These are phyloP conservation scores for Leptura quadrifasciata DNA, from an alignment of 2,888 invertebrate genomes.

Conservation along the genomic window DNA sequence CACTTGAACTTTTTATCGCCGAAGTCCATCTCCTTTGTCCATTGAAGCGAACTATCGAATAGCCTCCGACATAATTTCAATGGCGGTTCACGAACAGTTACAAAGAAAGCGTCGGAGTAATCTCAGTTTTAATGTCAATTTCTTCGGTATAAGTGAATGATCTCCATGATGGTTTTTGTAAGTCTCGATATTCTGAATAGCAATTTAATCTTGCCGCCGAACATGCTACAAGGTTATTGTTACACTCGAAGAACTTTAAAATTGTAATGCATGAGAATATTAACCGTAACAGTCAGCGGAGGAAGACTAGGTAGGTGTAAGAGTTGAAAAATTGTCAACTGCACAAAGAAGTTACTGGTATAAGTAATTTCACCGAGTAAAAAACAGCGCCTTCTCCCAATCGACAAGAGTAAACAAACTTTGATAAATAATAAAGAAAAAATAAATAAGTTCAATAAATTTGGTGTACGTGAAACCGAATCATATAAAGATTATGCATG, in stretches of 20 bases:
- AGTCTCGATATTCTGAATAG: neutral
- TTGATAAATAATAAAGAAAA: no score
- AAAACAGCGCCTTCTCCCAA: no score
- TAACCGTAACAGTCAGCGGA: neutral
- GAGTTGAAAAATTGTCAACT: no score
- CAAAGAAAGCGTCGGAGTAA: conserved; percentile 1
- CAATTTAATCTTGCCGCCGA: neutral
- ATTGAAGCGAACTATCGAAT: neutral
- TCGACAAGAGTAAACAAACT: no score
- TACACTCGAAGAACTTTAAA: conserved; percentile 9
- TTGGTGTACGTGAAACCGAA: no score
- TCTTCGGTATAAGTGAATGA: neutral
- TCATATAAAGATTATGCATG: no score
- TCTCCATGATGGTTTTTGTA: neutral
- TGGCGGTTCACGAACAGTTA: neutral
- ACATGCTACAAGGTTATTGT: conserved; percentile 19
- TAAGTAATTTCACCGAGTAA: no score
- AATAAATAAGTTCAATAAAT: no score
- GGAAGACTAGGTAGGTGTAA: no score
- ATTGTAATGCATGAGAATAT: conserved; percentile 17
- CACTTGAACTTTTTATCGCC: neutral
- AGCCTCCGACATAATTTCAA: conserved; percentile 6
- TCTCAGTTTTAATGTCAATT: neutral
- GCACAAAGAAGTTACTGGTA: no score
- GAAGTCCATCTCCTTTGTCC: neutral